Percentiles rank a stretch among this genome's conserved stretches.
Conservation (phyloP, 1,140 invertebrate genomes). For the Ditylenchus dipsaci region DNA sequence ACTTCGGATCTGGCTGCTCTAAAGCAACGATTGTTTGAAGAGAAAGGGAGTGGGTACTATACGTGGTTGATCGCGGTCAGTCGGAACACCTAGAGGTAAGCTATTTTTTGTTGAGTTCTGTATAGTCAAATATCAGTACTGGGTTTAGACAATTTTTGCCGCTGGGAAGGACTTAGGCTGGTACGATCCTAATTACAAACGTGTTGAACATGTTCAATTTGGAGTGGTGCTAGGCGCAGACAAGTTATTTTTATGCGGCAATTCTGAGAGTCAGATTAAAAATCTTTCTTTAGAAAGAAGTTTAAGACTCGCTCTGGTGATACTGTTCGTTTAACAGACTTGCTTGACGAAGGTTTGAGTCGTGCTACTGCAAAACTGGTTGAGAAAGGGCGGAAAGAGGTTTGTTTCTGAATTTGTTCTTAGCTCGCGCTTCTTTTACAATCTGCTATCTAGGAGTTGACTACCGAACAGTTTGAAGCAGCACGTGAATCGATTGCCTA, state of each 20-base stretch:
- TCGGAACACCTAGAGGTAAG: constrained; percentile 59
- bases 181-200: constrained; percentile 45
- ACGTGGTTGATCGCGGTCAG: constrained; percentile 91
- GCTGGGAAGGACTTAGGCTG: constrained; percentile 58
- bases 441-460: constrained; percentile 66
- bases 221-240: constrained; percentile 96
- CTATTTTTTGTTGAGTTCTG: neutral
- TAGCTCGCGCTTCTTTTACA: no score
- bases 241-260: constrained; percentile 62
- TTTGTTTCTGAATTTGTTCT: constrained; percentile 28
- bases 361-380: constrained; percentile 77
- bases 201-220: constrained; percentile 86
- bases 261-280: neutral
- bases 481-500: constrained; percentile 89
- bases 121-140: constrained; percentile 64
- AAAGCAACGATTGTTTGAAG: constrained; percentile 78
- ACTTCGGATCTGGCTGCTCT: constrained; percentile 94
- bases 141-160: constrained; percentile 67
- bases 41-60: constrained; percentile 86
- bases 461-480: constrained; percentile 72
- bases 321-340: constrained; percentile 78
- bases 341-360: constrained; percentile 89
- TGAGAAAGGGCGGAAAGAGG: constrained; percentile 83
- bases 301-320: constrained; percentile 98
- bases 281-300: constrained; percentile 70